These are phyloP conservation scores for Parnassius orleans DNA, from an alignment of 2,888 invertebrate genomes.

Conservation along the genomic window DNA sequence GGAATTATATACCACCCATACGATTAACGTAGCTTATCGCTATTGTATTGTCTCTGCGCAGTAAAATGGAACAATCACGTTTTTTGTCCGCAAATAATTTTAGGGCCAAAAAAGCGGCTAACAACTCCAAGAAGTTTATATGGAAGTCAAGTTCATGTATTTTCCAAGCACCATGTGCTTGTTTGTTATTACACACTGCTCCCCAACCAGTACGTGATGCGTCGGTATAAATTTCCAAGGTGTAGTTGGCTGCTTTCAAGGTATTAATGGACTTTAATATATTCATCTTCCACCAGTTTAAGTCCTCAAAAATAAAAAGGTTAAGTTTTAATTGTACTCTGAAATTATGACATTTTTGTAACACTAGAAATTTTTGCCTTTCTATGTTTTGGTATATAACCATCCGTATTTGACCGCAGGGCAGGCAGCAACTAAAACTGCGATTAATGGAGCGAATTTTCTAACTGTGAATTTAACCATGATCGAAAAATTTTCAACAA, in stretches of 20 bases:
- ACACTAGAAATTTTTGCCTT: neutral
- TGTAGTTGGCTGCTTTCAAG: neutral
- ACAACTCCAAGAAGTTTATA: neutral
- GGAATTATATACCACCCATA: neutral
- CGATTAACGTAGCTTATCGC: neutral
- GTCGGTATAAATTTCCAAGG: neutral
- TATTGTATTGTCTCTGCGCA: neutral
- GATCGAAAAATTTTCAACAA: neutral
- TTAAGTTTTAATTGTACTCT: neutral
- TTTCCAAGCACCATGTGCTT: neutral
- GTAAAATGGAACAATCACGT: neutral
- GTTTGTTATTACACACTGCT: neutral
- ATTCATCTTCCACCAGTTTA: neutral
- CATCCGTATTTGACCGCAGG: neutral
- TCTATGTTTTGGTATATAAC: neutral
- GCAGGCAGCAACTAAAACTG: neutral
- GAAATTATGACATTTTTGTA: neutral
- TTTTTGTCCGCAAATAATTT: neutral
- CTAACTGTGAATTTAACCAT: neutral
- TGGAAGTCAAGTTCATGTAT: neutral
- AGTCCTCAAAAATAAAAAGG: neutral
- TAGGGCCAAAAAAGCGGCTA: neutral
- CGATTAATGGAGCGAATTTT: neutral
- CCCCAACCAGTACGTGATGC: neutral
- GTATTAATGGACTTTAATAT: neutral